These are phyloP conservation scores for Melozone crissalis DNA, from an alignment of 2,113 vertebrate species.

Conservation along the genomic window DNA sequence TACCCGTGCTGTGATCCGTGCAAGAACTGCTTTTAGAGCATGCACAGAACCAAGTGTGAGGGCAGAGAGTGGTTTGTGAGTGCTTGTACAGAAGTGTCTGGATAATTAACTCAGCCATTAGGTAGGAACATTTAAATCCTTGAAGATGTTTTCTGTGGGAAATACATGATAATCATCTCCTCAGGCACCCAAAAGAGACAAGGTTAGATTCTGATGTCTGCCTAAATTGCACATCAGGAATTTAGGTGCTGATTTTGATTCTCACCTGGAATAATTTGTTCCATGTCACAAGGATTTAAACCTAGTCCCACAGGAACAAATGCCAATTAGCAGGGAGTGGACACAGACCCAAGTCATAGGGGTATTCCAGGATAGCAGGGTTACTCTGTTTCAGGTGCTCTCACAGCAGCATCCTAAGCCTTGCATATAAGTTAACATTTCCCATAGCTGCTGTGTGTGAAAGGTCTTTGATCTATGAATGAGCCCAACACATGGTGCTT, in stretches of 20 bases:
- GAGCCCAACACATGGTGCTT: constrained; percentile 18
- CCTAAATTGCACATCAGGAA: not conserved
- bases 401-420: not conserved
- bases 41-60: not conserved
- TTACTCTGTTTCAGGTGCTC: not conserved
- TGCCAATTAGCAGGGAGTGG: not conserved
- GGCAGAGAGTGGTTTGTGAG: not conserved
- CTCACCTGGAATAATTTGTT: not conserved
- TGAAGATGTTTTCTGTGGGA: not conserved
- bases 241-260: not conserved
- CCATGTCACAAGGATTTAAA: not conserved
- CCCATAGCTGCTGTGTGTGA: not conserved
- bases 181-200: not conserved
- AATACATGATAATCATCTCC: not conserved
- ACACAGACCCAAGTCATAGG: not conserved
- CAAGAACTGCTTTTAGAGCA: not conserved
- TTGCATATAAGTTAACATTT: not conserved
- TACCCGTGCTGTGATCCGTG: accelerated
- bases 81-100: not conserved
- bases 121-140: not conserved
- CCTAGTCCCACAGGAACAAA: not conserved
- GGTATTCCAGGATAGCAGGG: accelerated
- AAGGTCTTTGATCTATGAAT: constrained; percentile 36
- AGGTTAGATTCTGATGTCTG: not conserved
- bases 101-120: not conserved